Evolutionary conservation across 2,113 vertebrate species (phyloP).

Genomic region (Notiomystis cincta): DNA sequence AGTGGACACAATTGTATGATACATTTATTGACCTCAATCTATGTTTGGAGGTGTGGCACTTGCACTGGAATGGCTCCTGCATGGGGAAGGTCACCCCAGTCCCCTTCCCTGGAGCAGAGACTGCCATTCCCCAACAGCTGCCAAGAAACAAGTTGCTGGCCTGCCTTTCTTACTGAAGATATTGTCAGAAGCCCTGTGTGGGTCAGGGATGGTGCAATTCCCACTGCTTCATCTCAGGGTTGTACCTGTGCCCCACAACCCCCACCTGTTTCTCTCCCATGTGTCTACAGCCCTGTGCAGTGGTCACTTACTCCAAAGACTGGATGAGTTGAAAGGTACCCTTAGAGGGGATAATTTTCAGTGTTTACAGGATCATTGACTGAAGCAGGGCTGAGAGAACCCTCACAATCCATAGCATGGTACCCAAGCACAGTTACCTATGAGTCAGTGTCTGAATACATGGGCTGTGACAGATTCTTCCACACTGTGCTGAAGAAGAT

Average conservation of each 20-base stretch:
- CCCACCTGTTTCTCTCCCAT: not conserved
- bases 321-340: not conserved
- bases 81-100: not conserved
- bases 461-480: not conserved
- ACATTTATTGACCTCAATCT: not conserved
- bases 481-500: not conserved
- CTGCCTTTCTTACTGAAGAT: not conserved
- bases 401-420: not conserved
- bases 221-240: not conserved
- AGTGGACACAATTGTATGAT: not conserved
- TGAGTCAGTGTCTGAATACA: not conserved
- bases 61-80: not conserved
- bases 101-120: not conserved
- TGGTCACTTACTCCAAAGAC: not conserved
- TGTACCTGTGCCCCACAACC: not conserved
- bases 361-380: not conserved
- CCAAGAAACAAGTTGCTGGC: not conserved
- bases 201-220: not conserved
- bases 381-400: not conserved
- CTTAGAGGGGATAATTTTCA: not conserved
- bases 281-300: not conserved
- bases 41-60: not conserved
- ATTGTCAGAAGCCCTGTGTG: not conserved
- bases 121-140: not conserved
- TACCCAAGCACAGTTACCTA: not conserved